These are phyloP conservation scores for Drosophila tripunctata DNA, from an alignment of 2,888 invertebrate genomes.

Conservation along the genomic window DNA sequence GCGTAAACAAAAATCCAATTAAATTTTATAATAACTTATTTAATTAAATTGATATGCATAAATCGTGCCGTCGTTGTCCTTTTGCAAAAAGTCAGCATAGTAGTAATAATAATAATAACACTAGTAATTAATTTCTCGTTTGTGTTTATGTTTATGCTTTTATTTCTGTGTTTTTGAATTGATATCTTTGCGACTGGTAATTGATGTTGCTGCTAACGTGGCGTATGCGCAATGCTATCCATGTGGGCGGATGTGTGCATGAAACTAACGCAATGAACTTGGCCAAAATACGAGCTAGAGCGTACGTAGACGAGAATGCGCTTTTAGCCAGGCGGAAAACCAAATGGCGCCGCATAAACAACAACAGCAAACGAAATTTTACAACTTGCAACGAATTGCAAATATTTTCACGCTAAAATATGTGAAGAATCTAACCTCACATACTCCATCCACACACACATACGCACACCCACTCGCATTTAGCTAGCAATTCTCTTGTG, in stretches of 20 bases:
- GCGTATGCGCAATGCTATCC: constrained; percentile 50
- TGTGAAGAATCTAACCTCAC: constrained; percentile 49
- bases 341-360: constrained; percentile 58
- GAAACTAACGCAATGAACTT: constrained; percentile 42
- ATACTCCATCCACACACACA: constrained; percentile 2
- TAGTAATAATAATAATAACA: constrained; percentile 26
- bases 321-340: constrained; percentile 21
- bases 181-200: constrained; percentile 21
- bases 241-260: constrained; percentile 7
- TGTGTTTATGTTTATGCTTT: background rate
- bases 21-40: constrained; percentile 69
- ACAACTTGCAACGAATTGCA: constrained; percentile 61
- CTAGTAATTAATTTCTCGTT: constrained; percentile 56
- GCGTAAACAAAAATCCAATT: constrained; percentile 65
- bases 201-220: constrained; percentile 29
- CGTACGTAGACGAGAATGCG: background rate
- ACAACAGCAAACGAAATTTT: constrained; percentile 41
- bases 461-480: background rate
- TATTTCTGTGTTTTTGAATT: constrained; percentile 7
- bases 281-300: constrained; percentile 24
- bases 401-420: constrained; percentile 69
- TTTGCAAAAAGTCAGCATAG: background rate
- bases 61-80: constrained; percentile 40
- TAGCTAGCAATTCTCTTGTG: background rate
- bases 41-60: constrained; percentile 70